Evolutionary conservation across 64 coral and sea anemone species (phyloP).

Genomic region (Catalaphyllia jardinei): DNA sequence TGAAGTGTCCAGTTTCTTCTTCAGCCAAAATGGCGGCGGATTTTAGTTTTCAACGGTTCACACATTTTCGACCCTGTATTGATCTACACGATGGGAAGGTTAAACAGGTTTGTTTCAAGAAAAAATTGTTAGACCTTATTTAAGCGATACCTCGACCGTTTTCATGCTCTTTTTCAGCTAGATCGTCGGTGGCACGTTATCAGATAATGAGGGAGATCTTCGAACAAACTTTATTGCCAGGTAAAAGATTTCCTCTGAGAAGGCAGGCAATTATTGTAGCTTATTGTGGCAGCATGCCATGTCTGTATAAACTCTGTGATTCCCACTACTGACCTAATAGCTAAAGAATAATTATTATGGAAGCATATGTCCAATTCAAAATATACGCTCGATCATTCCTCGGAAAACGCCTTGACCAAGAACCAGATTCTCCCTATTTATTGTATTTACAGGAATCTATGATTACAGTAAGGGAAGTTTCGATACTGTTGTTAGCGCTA

Average conservation of each 20-base stretch:
- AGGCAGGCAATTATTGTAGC: no score
- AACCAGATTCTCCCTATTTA: background rate
- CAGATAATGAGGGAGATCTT: slow-evolving; percentile 29
- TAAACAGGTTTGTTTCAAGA: slow-evolving; percentile 53
- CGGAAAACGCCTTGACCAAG: background rate
- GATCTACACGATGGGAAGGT: slow-evolving; percentile 67
- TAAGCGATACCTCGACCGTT: background rate
- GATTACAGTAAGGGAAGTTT: background rate
- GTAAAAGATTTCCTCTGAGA: background rate
- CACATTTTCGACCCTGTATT: slow-evolving; percentile 61
- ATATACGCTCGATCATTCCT: background rate
- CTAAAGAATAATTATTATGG: no score
- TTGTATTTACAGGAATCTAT: no score
- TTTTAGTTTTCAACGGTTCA: background rate
- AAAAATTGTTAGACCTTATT: background rate
- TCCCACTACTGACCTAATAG: no score
- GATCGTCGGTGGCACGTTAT: slow-evolving; percentile 60
- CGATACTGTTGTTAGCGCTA: no score
- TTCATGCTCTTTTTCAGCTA: background rate
- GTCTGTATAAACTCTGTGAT: no score
- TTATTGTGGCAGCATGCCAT: no score
- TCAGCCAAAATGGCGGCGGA: slow-evolving; percentile 40
- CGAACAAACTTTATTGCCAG: slow-evolving; percentile 61
- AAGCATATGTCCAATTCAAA: background rate
- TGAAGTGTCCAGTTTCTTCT: slow-evolving; percentile 7